Evolutionary conservation across 2,797 vertebrate species (phyloP), one percentile per base, ranked within the genome.

Genomic region (Sebastiscus albofasciatus): DNA sequence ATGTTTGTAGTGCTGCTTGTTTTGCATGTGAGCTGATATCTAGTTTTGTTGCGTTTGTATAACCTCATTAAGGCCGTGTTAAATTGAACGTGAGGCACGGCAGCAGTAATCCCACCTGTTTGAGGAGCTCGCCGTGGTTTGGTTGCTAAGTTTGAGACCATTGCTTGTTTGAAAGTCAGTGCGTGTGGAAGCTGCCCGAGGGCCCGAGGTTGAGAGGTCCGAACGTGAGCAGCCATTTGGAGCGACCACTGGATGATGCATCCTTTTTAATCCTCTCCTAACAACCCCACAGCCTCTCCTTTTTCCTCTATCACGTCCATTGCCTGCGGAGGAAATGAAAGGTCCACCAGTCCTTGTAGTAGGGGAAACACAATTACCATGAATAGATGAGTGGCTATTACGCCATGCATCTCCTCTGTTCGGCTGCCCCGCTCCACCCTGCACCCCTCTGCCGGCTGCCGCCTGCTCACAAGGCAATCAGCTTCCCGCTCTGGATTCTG

Each of bases 371-470:
- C 88, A 94, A 94, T 94, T 95, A 93, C 89, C 87, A 83, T 91
- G 89, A 95, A 93, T 89, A 90, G 84, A 94, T 89, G 88, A 93
- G 91, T 92, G 87, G 87, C 85, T 91, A 89, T 94, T 95, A 88
- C 85, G 79, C 84, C 86, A 76, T 82, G 88, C 88, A 76, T 91
- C 75, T 90, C 79, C 84, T 86, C 82, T 75, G 76, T 84, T 87
- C 26, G 29, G 65, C 71, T 67, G 76, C 77, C 79, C 76, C n/a
- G 66, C 90, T 86, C 82, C 79, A 78, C 69, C 79, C 75, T 72
- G 11, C 79, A 83, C 65, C 64, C 64, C 54, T 42, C 75, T 55
- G 79, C 79, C 70, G 55, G 80, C 88, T 46, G 72, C 84, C 69
- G 81, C 88, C 87, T 91, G 83, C 80, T 88, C 85, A 88, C 69